Evolutionary conservation across 30 jellyfish, hydroid and myxozoan genomes (phyloP).

Genomic region (Aurelia sp.): DNA sequence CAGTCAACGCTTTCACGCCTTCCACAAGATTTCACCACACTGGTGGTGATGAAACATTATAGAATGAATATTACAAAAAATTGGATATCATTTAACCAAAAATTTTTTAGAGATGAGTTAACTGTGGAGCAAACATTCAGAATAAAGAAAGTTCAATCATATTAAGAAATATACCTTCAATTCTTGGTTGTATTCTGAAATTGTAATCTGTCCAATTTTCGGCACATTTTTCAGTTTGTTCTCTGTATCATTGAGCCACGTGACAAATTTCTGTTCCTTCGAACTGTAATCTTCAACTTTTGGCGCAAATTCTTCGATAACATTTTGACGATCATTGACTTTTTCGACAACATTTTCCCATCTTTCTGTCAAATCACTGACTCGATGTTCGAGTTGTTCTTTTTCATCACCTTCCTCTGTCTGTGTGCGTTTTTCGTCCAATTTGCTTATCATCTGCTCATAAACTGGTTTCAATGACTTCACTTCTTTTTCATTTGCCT

Average conservation of each 20-base stretch:
- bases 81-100: no score
- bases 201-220: conserved; percentile 43
- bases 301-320: conserved; percentile 77
- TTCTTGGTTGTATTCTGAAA: conserved; percentile 20
- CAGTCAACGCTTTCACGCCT: no score
- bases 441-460: conserved; percentile 66
- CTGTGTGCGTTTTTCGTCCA: conserved; percentile 60
- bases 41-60: no score
- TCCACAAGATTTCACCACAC: no score
- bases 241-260: conserved; percentile 74
- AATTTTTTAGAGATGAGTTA: no score
- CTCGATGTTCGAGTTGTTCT: conserved; percentile 37
- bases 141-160: background rate
- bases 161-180: conserved; percentile 11
- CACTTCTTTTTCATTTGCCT: conserved; percentile 68
- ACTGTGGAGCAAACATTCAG: no score
- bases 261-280: conserved; percentile 23
- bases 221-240: conserved; percentile 71
- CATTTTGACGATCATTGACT: conserved; percentile 48
- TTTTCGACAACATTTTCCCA: conserved; percentile 75
- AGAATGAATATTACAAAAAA: no score
- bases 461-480: conserved; percentile 70
- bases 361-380: conserved; percentile 51
- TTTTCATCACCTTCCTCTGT: conserved; percentile 66
- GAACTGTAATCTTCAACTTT: conserved; percentile 56